Base-by-base conservation (phyloP, 2,888 invertebrate genomes). In the Amphiduros pacificus region DNA sequence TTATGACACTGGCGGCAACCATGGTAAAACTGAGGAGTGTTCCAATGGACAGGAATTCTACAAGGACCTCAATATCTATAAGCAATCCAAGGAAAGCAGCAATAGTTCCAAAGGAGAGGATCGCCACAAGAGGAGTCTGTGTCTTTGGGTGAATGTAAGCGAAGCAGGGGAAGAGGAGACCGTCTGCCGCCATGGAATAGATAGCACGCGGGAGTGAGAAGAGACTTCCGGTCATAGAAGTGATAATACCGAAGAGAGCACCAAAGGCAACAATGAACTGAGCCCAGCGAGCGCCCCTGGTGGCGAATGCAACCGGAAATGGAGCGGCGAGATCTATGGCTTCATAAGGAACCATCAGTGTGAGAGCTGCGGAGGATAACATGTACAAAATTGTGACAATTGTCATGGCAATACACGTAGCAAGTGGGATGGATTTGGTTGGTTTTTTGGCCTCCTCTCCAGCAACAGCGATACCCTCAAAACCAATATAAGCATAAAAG, bases 121-220 rank as follows among this genome's bases (percentile, higher is more conserved):
- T 75, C 28, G 81, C 73, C 52, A 76, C 67, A 2, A 82, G 57
- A 0, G 82, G 82, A 0, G 82, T 82, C 68, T 93, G 92, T 0
- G 93, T 92, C 71, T 89, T 89, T 44, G 88, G 85, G 76, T 88
- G 91, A 3, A 94, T 87, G 65, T 88, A 88, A 5, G 91, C 91
- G 44, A 83, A 74, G 50, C 75, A 71, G 48, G 89, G 87, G 75
- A 94, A 94, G 11, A 94, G 84, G 17, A 94, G 84, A 0, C 94
- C 94, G 75, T 94, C 94, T 20, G 88, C 86, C 0, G 94, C 92
- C 93, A 94, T 94, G 0, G 94, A 90, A 75, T 94, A 94, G 82
- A 93, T 87, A 74, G 91, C 91, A 27, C 92, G 86, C 0, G 94
- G 93, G 5, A 94, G 82, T 0, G 93, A 90, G 80, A 92, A 94